A percentile compares a stretch with the other conserved stretches of the same genome.
These are phyloP conservation scores for Agrochola lota DNA, from an alignment of 2,888 invertebrate genomes.

Conservation along the genomic window DNA sequence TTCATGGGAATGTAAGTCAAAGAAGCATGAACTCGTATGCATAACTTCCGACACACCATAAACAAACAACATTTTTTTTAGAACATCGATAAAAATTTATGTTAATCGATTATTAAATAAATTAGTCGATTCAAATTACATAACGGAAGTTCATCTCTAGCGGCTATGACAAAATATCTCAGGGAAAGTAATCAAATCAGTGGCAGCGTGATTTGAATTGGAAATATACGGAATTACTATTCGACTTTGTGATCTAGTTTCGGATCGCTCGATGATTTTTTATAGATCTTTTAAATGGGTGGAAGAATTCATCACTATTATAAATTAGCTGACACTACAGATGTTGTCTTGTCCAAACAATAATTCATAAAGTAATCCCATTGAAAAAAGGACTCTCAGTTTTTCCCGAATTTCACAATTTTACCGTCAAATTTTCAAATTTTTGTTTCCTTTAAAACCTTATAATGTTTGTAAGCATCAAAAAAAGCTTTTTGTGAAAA, in stretches of 20 bases:
- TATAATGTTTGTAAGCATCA: too few relatives aligned
- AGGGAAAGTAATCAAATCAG: constrained; percentile 48
- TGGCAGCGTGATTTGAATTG: constrained; percentile 50
- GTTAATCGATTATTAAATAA: constrained; percentile 49
- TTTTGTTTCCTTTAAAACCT: too few relatives aligned
- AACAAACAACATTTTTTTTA: constrained; percentile 3
- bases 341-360: neutral
- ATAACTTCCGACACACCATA: constrained; percentile 8
- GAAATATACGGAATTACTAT: constrained; percentile 48
- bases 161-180: constrained; percentile 43
- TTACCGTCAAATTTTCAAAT: too few relatives aligned
- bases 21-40: neutral
- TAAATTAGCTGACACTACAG: neutral
- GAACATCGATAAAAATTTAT: constrained; percentile 39
- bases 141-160: constrained; percentile 50
- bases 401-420: too few relatives aligned
- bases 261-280: constrained; percentile 30
- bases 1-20: neutral
- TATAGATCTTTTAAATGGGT: constrained; percentile 41
- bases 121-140: constrained; percentile 42
- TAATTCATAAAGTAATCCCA: neutral
- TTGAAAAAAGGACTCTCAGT: neutral
- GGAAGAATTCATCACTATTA: neutral
- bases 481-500: too few relatives aligned
- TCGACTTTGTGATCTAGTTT: constrained; percentile 53